Conservation (phyloP, 2,797 vertebrate species). For the Phoeniculus purpureus region DNA sequence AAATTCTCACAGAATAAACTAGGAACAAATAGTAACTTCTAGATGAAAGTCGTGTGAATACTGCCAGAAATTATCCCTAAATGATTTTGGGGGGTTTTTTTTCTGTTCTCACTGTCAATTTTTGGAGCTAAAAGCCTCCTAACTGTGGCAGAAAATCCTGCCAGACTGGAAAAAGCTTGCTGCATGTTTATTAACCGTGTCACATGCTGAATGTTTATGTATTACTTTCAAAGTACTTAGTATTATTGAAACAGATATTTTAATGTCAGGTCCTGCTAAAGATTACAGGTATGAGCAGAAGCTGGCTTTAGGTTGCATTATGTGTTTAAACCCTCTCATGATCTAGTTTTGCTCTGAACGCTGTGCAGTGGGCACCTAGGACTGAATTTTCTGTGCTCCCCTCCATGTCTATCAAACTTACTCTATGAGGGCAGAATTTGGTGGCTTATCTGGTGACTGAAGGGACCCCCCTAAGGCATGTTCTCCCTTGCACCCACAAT, state of each 20-base stretch:
- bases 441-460: neutral
- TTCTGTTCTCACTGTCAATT: fast-evolving
- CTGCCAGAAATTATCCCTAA: neutral
- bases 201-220: neutral
- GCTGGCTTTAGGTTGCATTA: neutral
- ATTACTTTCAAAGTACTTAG: neutral
- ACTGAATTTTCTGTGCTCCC: neutral
- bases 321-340: neutral
- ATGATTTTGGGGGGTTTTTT: fast-evolving
- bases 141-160: neutral
- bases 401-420: neutral
- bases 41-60: neutral
- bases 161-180: neutral
- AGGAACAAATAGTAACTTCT: neutral
- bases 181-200: neutral
- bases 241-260: neutral
- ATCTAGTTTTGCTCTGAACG: neutral
- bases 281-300: neutral
- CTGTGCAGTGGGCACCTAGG: neutral
- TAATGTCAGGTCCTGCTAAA: neutral
- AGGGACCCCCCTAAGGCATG: neutral
- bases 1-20: neutral
- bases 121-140: neutral
- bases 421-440: neutral
- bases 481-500: neutral